Conservation (phyloP, 2,797 vertebrate genomes). For the Hapalemur alaotrensis region DNA sequence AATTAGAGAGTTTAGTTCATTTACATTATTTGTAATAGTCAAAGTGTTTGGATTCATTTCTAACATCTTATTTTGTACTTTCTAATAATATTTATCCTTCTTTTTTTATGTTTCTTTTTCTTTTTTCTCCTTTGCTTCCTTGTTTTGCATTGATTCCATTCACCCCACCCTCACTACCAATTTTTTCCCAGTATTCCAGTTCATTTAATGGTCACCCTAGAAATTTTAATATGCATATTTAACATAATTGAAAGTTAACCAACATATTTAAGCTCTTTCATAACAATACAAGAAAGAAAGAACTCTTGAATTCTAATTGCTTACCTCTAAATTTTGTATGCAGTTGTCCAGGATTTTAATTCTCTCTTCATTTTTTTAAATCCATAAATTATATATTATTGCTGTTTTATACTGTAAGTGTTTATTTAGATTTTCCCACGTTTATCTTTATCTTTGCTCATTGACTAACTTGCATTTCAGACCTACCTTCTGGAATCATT, state of each 20-base stretch:
- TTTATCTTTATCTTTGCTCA: background rate
- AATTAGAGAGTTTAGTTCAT: background rate
- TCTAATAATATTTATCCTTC: background rate
- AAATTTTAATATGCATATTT: slow-evolving; percentile 19
- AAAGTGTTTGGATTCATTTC: background rate
- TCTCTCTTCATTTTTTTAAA: background rate
- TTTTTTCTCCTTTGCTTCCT: background rate
- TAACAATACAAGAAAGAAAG: background rate
- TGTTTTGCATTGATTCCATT: background rate
- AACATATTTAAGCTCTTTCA: background rate
- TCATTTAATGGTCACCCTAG: background rate
- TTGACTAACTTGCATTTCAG: background rate
- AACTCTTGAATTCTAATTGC: background rate
- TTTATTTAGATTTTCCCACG: background rate
- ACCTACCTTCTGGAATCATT: background rate
- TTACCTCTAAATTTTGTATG: background rate
- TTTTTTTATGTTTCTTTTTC: background rate
- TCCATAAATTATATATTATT: background rate
- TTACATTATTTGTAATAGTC: background rate
- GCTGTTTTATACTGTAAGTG: background rate
- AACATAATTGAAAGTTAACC: background rate
- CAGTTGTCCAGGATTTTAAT: background rate
- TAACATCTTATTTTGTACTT: background rate
- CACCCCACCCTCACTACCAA: background rate
- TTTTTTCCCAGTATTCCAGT: background rate